Evolutionary conservation across 2,113 vertebrate species (phyloP).

Genomic region (Chionodraco myersi): DNA sequence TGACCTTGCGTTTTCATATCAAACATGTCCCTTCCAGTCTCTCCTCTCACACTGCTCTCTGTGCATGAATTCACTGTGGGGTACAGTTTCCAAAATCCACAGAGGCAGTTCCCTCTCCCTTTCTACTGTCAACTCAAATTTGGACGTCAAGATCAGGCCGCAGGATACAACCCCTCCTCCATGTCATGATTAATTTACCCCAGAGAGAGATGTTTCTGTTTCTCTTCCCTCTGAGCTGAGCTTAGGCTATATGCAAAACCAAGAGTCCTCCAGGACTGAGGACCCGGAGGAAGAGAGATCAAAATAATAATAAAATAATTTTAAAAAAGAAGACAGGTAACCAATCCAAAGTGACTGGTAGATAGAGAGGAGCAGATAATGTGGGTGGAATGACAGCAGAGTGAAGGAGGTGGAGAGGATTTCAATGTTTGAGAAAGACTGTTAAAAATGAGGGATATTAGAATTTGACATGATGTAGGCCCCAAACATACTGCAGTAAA

Average conservation of each 20-base stretch:
- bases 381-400: constrained; percentile 34
- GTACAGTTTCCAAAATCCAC: background rate
- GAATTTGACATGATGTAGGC: background rate
- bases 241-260: constrained; percentile 13
- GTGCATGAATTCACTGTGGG: background rate
- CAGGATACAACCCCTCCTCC: constrained; percentile 14
- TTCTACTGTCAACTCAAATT: background rate
- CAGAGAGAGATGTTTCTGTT: background rate
- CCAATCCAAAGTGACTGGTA: constrained; percentile 2
- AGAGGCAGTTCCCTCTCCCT: background rate
- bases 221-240: constrained; percentile 5
- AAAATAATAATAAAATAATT: background rate
- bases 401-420: constrained; percentile 13
- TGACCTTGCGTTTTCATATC: background rate
- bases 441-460: background rate
- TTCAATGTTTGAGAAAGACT: background rate
- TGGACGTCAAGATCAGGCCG: constrained; percentile 14
- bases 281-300: too few relatives aligned
- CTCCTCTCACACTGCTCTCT: background rate
- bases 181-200: constrained; percentile 29
- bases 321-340: background rate
- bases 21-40: background rate
- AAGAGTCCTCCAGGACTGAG: background rate
- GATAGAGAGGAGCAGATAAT: constrained; percentile 1
- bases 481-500: background rate